These are phyloP conservation scores for Leucoraja erinaceus DNA, from an alignment of 2,113 vertebrate species.

Conservation along the genomic window DNA sequence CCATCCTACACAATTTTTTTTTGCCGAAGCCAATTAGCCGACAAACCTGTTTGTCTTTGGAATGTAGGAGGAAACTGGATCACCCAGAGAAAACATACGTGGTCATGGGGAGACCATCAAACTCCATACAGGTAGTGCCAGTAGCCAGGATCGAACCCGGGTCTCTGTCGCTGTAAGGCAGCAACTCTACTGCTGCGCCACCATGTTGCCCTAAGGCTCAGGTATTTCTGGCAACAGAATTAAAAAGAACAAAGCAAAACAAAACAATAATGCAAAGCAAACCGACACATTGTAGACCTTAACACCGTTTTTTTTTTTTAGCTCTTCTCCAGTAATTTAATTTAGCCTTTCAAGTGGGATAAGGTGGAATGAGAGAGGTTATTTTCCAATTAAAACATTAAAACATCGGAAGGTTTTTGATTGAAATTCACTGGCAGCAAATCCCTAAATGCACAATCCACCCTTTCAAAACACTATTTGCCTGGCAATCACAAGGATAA, in stretches of 20 bases:
- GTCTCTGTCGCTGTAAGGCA: no score
- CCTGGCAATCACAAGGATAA: conserved; percentile 20
- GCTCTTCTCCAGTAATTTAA: background rate
- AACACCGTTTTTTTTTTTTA: background rate
- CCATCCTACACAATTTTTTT: no score
- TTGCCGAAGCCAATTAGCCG: no score
- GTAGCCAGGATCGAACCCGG: no score
- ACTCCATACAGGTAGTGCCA: no score
- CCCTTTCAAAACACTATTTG: background rate
- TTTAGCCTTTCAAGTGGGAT: conserved; percentile 31
- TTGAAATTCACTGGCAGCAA: background rate
- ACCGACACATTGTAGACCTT: background rate
- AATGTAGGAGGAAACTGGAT: no score
- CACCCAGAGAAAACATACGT: no score
- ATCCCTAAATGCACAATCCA: conserved; percentile 2
- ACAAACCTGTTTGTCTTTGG: no score
- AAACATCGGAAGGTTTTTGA: background rate
- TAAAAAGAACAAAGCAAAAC: no score
- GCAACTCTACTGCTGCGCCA: background rate
- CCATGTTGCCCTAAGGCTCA: background rate
- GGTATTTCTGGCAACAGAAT: background rate
- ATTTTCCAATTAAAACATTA: conserved; percentile 33
- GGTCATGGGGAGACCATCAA: no score
- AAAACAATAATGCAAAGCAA: background rate
- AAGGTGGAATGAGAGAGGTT: conserved; percentile 25